These are phyloP conservation scores for Fulmarus glacialis DNA, from an alignment of 2,113 vertebrate species.

Conservation along the genomic window DNA sequence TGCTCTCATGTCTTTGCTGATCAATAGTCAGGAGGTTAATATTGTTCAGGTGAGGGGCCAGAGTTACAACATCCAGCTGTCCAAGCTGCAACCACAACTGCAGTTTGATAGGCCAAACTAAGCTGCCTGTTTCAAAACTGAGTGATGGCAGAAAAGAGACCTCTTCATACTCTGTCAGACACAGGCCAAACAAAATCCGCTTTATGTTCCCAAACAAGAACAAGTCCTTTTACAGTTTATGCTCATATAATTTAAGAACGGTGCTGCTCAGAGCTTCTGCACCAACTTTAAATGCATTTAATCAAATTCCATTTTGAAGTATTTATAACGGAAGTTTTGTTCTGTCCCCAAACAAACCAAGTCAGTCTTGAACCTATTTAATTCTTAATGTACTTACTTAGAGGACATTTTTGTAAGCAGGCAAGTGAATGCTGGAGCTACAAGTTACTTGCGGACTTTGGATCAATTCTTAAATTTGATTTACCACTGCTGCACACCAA, in stretches of 20 bases:
- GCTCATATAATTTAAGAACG: neutral
- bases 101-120: neutral
- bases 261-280: neutral
- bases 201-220: constrained; percentile 16
- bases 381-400: neutral
- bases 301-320: neutral
- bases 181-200: neutral
- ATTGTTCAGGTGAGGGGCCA: neutral
- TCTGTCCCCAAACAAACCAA: neutral
- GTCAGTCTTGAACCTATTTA: neutral
- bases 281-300: neutral
- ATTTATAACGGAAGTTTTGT: neutral
- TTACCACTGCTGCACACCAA: neutral
- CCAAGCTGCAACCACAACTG: neutral
- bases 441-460: neutral
- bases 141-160: neutral
- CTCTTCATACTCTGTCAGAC: neutral
- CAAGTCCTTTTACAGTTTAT: neutral
- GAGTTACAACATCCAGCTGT: neutral
- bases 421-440: neutral
- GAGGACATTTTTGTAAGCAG: neutral
- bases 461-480: constrained; percentile 17
- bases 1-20: neutral
- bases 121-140: constrained; percentile 17
- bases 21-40: constrained; percentile 10